These are phyloP conservation scores for Eledone cirrhosa DNA, from an alignment of 2,888 invertebrate genomes.

Conservation along the genomic window DNA sequence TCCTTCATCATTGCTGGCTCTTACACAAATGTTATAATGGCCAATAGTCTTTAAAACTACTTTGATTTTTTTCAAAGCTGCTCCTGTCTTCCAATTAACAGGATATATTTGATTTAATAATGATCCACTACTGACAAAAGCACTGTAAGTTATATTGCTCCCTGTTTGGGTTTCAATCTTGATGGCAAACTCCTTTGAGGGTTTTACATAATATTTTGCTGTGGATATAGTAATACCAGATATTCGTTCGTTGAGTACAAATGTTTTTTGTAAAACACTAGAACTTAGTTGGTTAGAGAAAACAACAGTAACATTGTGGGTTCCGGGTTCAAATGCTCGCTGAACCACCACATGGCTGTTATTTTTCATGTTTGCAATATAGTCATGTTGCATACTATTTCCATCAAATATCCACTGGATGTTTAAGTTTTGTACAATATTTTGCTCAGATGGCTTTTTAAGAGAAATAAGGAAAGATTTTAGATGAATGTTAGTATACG, in stretches of 20 bases:
- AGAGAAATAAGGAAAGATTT: conserved; percentile 26
- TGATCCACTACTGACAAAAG: too few species aligned
- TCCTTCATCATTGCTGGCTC: conserved; percentile 35
- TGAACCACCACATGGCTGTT: conserved; percentile 22
- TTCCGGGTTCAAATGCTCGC: conserved; percentile 40
- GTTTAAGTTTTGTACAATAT: conserved; percentile 26
- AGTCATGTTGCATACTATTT: conserved; percentile 20
- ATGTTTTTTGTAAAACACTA: conserved; percentile 29
- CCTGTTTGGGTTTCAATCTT: conserved; percentile 38
- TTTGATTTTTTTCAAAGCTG: conserved; percentile 32
- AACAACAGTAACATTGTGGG: conserved; percentile 35
- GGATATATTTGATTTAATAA: too few species aligned
- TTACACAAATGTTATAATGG: conserved; percentile 36
- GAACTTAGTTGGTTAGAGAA: conserved; percentile 43
- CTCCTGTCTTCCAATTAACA: conserved; percentile 38
- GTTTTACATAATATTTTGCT: conserved; percentile 32
- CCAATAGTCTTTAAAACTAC: conserved; percentile 35
- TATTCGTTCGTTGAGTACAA: conserved; percentile 41
- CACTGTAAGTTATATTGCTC: conserved; percentile 37
- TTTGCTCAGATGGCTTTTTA: not conserved
- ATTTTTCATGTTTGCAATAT: conserved; percentile 29
- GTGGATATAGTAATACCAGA: conserved; percentile 35
- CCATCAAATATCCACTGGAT: conserved; percentile 40
- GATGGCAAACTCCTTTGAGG: conserved; percentile 36
- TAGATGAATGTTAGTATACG: not conserved